These are phyloP conservation scores for Lepidurus apus DNA, from an alignment of 1,140 invertebrate genomes.

Conservation along the genomic window DNA sequence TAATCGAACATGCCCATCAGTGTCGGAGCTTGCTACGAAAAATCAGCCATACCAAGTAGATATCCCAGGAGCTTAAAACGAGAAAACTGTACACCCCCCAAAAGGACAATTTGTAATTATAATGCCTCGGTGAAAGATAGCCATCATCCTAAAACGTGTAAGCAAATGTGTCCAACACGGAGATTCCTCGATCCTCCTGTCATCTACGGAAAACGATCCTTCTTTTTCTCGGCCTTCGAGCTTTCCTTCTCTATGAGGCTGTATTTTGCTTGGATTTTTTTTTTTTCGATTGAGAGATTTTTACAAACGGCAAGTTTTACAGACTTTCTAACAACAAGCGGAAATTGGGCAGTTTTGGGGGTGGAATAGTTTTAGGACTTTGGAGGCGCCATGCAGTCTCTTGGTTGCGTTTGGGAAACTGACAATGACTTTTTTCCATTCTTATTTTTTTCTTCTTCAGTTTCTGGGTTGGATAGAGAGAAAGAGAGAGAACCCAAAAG, in stretches of 20 bases:
- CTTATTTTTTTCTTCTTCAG: neutral
- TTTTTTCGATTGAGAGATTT: no score
- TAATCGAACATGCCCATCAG: slow-evolving; percentile 10
- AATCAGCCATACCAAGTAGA: neutral
- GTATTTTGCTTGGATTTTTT: neutral
- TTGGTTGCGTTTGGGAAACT: neutral
- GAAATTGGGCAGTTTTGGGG: slow-evolving; percentile 7
- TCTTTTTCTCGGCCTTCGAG: neutral
- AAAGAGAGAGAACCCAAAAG: neutral
- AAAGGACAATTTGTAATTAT: slow-evolving; percentile 11
- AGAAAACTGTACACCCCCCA: neutral
- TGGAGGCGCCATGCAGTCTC: neutral
- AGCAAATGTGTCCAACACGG: slow-evolving; percentile 11
- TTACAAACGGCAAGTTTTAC: neutral
- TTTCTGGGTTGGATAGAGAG: neutral
- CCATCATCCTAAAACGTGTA: neutral
- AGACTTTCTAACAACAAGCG: neutral
- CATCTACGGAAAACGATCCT: neutral
- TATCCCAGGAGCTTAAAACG: neutral
- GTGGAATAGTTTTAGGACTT: neutral
- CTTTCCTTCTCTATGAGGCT: neutral
- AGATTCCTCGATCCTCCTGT: neutral
- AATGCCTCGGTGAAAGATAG: slow-evolving; percentile 8
- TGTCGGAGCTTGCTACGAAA: neutral
- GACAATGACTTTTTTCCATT: neutral